Conservation (phyloP, 2,888 invertebrate genomes). For the Drosophila antonietae region DNA sequence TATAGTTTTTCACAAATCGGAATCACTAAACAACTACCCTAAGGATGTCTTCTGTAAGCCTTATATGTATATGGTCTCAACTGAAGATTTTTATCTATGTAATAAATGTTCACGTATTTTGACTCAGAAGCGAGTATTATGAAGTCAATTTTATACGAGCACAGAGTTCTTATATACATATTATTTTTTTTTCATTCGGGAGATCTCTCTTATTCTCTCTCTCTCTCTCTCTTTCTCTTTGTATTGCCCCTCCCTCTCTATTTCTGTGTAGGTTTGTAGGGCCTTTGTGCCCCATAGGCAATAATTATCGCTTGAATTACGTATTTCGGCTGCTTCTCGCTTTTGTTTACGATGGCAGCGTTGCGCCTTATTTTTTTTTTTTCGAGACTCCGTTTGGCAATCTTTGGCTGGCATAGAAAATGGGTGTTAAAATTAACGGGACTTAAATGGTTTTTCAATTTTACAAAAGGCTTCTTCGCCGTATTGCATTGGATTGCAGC, state of each 20-base stretch:
- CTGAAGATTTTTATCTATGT: no score
- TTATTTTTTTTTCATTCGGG: constrained; percentile 9
- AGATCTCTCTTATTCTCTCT: constrained; percentile 18
- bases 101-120: no score
- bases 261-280: constrained; percentile 32
- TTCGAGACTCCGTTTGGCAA: constrained; percentile 47
- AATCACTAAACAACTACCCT: neutral
- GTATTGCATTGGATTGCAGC: constrained; percentile 56
- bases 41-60: no score
- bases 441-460: constrained; percentile 78
- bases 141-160: neutral
- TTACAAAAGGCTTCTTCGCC: constrained; percentile 58
- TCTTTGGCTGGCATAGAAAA: constrained; percentile 67
- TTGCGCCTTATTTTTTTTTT: constrained; percentile 33
- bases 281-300: constrained; percentile 64
- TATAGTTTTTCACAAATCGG: neutral
- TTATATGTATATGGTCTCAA: no score
- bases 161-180: neutral
- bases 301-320: constrained; percentile 80
- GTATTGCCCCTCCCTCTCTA: constrained; percentile 9
- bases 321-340: constrained; percentile 73
- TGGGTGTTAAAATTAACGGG: constrained; percentile 79
- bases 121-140: neutral
- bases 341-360: constrained; percentile 67
- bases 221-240: constrained; percentile 11